These are phyloP conservation scores for Arctia plantaginis DNA, from an alignment of 2,888 invertebrate genomes.

Conservation along the genomic window DNA sequence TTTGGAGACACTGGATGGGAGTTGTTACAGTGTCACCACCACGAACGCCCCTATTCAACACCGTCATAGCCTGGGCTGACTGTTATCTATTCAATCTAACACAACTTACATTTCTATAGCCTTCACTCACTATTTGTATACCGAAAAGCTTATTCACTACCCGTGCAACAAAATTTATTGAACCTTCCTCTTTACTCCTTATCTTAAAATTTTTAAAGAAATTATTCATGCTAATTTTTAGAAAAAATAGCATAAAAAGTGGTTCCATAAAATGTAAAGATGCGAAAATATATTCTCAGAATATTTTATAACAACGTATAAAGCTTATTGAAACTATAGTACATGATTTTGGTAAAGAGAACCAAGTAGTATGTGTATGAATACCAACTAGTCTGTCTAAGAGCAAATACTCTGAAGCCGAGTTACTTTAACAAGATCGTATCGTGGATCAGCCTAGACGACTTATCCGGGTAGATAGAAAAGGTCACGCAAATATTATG, in stretches of 20 bases:
- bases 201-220: neutral
- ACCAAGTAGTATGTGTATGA: conserved; percentile 12
- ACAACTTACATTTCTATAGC: conserved; percentile 1
- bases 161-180: neutral
- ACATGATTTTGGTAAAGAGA: neutral
- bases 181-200: neutral
- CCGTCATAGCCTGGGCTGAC: conserved; percentile 13
- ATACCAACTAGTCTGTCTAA: conserved; percentile 24
- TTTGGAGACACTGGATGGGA: conserved; percentile 67
- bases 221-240: conserved; percentile 10
- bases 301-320: neutral
- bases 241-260: neutral
- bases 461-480: conserved; percentile 24
- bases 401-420: conserved; percentile 39
- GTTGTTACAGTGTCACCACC: conserved; percentile 52
- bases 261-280: neutral
- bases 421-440: conserved; percentile 31
- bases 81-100: conserved; percentile 13
- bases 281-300: neutral
- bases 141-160: neutral
- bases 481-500: conserved; percentile 44
- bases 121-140: neutral
- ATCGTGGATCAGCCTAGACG: conserved; percentile 34
- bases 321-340: no score
- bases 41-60: conserved; percentile 32